Conservation (phyloP, 2,888 invertebrate species). For the Apantesis nais region DNA sequence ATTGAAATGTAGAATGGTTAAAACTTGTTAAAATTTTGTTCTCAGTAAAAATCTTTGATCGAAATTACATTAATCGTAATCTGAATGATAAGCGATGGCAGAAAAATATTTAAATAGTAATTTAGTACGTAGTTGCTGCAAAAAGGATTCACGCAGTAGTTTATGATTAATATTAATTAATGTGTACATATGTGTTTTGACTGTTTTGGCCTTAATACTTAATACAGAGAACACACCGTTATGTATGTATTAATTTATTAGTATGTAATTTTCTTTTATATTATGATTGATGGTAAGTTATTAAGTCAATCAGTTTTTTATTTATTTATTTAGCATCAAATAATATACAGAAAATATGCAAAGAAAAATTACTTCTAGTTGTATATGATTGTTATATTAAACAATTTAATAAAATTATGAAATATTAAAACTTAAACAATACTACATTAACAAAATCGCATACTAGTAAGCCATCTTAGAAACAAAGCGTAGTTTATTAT, state of each 20-base stretch:
- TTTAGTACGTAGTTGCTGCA: background rate
- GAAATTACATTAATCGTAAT: too few relatives aligned
- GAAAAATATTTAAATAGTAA: background rate
- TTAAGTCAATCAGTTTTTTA: background rate
- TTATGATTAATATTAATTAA: background rate
- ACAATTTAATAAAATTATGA: background rate
- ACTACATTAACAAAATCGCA: constrained; percentile 4
- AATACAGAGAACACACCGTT: background rate
- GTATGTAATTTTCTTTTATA: background rate
- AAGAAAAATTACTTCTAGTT: background rate
- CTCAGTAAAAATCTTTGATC: too few relatives aligned
- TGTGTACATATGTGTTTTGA: background rate
- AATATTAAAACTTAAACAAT: background rate
- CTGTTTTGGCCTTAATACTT: background rate
- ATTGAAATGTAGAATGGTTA: too few relatives aligned
- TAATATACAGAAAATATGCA: background rate
- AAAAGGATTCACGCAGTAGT: background rate
- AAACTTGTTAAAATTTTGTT: too few relatives aligned
- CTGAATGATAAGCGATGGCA: too few relatives aligned
- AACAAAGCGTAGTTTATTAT: background rate
- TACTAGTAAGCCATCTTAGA: constrained; percentile 3
- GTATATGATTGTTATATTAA: background rate
- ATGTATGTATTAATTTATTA: background rate
- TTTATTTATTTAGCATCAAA: background rate
- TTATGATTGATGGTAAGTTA: background rate